Base-by-base conservation (phyloP, 2,113 vertebrate genomes). In the Rhea americana region DNA sequence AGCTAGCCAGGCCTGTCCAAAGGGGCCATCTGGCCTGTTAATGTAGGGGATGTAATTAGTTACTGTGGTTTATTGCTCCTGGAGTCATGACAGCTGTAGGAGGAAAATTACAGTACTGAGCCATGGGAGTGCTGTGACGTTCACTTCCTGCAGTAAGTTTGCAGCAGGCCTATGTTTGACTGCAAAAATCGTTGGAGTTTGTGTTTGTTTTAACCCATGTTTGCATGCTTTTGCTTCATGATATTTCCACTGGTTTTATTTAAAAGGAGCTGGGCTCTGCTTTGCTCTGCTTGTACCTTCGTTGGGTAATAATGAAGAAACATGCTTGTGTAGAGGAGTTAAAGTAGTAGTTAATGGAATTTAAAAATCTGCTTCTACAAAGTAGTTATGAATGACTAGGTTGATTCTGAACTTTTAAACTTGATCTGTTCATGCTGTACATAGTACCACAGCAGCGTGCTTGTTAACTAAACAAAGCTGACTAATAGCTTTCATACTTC, bases 11-110 rank as follows among this genome's bases (percentile, higher is more conserved):
- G 45, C 45, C 45, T 18, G 16, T 17, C 45, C 45, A 47, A 47
- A 47, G 45, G 45, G 45, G 16, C 17, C 17, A 17, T 82, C 43
- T 70, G 53, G 9, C 61, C 45, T 58, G 3, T 32, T 47, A 28
- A 21, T 7, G 2, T 21, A 48, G 35, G 5, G 1, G 0, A 0
- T 16, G 7, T 58, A 19, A 32, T 0, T 0, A 2, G 30, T 59
- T 75, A 58, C 26, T 59, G 8, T 50, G 7, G 30, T 63, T 78
- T 32, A 28, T 39, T 90, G 6, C 28, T 92, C 58, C 48, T 20
- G 41, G 51, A 25, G 1, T 32, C 47, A 14, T 62, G 73, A 35
- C 50, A 61, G 47, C 26, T 80, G 20, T 67, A 50, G 21, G 41
- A 45, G 30, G 61, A 66, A 17, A 51, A 2, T 8, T 48, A 0